Conservation (phyloP, 1,140 invertebrate genomes). For the Protaetia brevitarsis region DNA sequence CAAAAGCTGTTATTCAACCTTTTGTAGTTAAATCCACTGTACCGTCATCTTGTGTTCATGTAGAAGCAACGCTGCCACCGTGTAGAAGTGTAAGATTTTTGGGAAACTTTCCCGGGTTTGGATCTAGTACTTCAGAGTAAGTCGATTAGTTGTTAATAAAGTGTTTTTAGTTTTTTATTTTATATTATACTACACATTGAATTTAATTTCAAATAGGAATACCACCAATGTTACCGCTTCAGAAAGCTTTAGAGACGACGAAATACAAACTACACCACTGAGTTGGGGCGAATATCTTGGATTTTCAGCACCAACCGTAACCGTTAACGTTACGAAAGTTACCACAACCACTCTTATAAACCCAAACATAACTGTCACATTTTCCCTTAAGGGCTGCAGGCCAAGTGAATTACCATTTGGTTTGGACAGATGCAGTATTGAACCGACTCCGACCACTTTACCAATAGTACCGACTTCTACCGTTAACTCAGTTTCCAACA, state of each 20-base stretch:
- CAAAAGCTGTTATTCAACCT: slow-evolving; percentile 35
- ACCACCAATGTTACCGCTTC: slow-evolving; percentile 2
- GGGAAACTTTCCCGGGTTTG: slow-evolving; percentile 36
- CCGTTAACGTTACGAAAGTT: slow-evolving; percentile 36
- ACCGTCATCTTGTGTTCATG: slow-evolving; percentile 43
- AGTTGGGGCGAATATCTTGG: slow-evolving; percentile 45
- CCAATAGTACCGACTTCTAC: not conserved
- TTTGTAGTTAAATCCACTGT: slow-evolving; percentile 36
- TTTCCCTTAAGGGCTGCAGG: slow-evolving; percentile 42
- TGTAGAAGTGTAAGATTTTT: slow-evolving; percentile 42
- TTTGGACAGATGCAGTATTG: slow-evolving; percentile 30
- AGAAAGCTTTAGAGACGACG: not conserved
- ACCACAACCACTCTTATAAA: slow-evolving; percentile 39
- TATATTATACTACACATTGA: too few relatives aligned
- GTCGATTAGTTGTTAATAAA: not conserved
- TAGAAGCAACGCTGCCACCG: slow-evolving; percentile 39
- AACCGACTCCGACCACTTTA: not conserved
- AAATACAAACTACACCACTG: slow-evolving; percentile 30
- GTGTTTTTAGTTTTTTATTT: not conserved
- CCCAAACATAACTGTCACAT: slow-evolving; percentile 40
- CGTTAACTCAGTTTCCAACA: not conserved
- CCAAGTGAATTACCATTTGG: slow-evolving; percentile 35
- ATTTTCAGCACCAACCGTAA: slow-evolving; percentile 41
- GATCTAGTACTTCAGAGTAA: not conserved
- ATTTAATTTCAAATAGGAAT: too few relatives aligned